A percentile compares a stretch with the other conserved stretches of the same genome.
These are phyloP conservation scores for Hycleus phaleratus DNA, from an alignment of 1,140 invertebrate genomes.

Conservation along the genomic window DNA sequence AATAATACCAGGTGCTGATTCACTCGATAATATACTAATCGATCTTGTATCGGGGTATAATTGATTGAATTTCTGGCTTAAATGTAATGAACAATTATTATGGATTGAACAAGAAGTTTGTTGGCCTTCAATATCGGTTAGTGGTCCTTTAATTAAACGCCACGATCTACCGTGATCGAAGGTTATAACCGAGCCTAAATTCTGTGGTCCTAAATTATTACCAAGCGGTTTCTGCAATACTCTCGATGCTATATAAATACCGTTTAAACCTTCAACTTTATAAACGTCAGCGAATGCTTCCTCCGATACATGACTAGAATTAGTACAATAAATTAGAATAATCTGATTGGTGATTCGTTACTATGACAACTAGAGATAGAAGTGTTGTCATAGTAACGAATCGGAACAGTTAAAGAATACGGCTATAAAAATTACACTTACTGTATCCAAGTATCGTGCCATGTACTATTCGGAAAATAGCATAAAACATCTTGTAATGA, in stretches of 20 bases:
- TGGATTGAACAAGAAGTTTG: conserved; percentile 53
- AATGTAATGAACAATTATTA: conserved; percentile 72
- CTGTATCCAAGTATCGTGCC: conserved; percentile 75
- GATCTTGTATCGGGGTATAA: conserved; percentile 71
- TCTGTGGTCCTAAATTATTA: conserved; percentile 57
- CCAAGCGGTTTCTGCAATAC: conserved; percentile 48
- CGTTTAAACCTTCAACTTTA: conserved; percentile 75
- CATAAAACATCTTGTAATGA: conserved; percentile 77
- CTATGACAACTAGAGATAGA: no score
- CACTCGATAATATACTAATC: conserved; percentile 75
- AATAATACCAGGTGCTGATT: conserved; percentile 81
- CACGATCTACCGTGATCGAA: conserved; percentile 83
- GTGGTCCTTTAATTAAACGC: conserved; percentile 61
- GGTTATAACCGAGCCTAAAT: conserved; percentile 73
- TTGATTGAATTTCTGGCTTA: conserved; percentile 77
- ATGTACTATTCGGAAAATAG: conserved; percentile 73
- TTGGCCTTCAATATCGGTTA: conserved; percentile 56
- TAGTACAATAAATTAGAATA: neutral
- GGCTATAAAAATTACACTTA: conserved; percentile 44
- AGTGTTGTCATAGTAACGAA: no score
- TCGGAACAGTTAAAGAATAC: no score
- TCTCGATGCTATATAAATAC: conserved; percentile 85
- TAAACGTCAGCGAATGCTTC: conserved; percentile 85
- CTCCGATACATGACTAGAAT: conserved; percentile 62
- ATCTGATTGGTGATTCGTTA: neutral